Base-by-base conservation (phyloP, 1,140 invertebrate species). In the Metaphire vulgaris region DNA sequence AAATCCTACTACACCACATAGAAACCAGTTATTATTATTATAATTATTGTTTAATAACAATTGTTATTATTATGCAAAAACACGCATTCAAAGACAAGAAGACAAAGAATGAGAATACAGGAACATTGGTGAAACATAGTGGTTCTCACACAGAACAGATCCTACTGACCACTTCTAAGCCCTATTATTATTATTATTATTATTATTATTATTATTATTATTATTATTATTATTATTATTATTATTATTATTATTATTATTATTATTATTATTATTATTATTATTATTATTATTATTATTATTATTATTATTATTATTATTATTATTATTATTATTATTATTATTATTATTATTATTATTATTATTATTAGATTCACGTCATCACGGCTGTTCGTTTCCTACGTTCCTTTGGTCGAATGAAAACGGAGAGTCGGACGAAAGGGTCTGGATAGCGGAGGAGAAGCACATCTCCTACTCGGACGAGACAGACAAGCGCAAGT, bases 191-290 rank as follows among this genome's bases (percentile, higher is more conserved):
- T 33, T 12, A 32, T 14, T 32, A 33, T 32, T 72, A 72, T 32
- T 32, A 33, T 32, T 32, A 32, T 72, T 14, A 72, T 31, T 30
- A 72, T 72, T 72, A 72, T 72, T 72, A 30, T 72, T 12, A 12
- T 72, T 72, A 72, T 72, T 72, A 72, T 72, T 72, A 72, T 72
- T 72, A 72, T 72, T 72, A 72, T 72, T 72, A 72, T 72, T 72
- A 72, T 72, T 72, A 72, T 72, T 72, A 72, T 72, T 72, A 72
- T 12, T 72, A 72, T 72, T 72, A 72, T 72, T 72, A 72, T 72
- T 72, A 72, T 72, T 72, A 72, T 12, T 72, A 72, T 12, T 72
- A 72, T 72, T 72, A 72, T 72, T 72, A 72, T 6, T 72, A 1
- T 31, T 2, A 31, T 33, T 72, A 14, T 72, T 74, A 56, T 74